Percentiles rank a stretch among this genome's conserved stretches.
These are phyloP conservation scores for Mnemiopsis leidyi DNA, from an alignment of 37 sponge, comb jelly and placozoan genomes.

Conservation along the genomic window DNA sequence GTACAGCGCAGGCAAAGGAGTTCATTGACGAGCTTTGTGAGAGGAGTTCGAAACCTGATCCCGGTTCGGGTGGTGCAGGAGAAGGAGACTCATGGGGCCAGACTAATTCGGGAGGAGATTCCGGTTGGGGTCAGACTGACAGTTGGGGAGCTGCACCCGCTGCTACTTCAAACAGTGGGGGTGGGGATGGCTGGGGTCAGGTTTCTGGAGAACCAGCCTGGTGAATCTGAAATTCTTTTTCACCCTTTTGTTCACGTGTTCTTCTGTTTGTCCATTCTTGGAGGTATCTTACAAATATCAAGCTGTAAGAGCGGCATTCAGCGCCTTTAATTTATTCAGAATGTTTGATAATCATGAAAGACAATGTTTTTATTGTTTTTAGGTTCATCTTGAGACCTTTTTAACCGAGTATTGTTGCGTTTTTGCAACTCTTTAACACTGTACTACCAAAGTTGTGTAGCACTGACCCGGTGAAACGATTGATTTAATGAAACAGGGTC, in stretches of 20 bases:
- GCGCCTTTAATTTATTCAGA: conserved; percentile 26
- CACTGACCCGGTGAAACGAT: too few species aligned
- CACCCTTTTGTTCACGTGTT: not conserved
- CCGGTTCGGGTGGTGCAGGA: not conserved
- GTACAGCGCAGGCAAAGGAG: conserved; percentile 36
- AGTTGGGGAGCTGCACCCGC: not conserved
- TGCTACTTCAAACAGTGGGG: not conserved
- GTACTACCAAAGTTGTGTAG: too few species aligned
- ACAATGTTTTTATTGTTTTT: not conserved
- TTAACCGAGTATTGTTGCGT: not conserved
- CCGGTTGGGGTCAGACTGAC: not conserved
- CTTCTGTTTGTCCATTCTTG: not conserved
- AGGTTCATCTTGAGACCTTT: not conserved
- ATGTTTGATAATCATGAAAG: not conserved
- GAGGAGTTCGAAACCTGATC: conserved; percentile 16
- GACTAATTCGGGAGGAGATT: not conserved
- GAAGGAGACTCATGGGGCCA: not conserved
- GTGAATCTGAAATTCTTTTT: not conserved
- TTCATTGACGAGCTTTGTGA: conserved; percentile 35
- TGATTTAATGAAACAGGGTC: too few species aligned
- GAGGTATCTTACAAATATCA: not conserved
- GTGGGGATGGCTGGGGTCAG: not conserved
- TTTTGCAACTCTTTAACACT: not conserved
- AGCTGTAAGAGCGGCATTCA: not conserved
- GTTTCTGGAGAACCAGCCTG: not conserved